Evolutionary conservation across 1,140 invertebrate species (phyloP).

Genomic region (Megalonaias nervosa): DNA sequence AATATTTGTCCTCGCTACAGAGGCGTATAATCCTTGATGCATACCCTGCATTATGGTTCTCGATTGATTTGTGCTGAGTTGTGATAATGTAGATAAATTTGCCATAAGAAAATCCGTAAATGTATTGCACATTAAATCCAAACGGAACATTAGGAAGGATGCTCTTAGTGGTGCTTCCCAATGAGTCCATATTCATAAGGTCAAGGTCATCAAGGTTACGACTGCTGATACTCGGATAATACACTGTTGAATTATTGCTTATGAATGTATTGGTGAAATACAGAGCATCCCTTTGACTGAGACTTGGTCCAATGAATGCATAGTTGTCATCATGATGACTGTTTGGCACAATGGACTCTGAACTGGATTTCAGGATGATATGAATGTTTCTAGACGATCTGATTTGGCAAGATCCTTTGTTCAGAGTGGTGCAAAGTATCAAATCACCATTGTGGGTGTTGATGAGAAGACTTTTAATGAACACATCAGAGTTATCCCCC

Average conservation of each 20-base stretch:
- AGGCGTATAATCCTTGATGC: constrained; percentile 92
- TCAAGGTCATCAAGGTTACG: constrained; percentile 92
- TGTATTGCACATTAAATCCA: constrained; percentile 83
- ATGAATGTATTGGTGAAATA: no score
- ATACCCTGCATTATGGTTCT: constrained; percentile 76
- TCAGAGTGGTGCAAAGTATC: constrained; percentile 20
- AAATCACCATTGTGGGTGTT: constrained; percentile 15
- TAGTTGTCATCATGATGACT: no score
- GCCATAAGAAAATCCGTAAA: constrained; percentile 95
- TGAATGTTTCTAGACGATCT: constrained; percentile 4
- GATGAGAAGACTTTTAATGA: constrained; percentile 18
- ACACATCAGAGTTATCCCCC: background rate
- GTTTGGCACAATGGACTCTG: constrained; percentile 11
- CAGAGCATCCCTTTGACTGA: no score
- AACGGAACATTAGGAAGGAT: constrained; percentile 34
- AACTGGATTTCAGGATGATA: constrained; percentile 13
- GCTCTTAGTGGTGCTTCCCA: constrained; percentile 49
- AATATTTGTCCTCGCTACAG: constrained; percentile 96
- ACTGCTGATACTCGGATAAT: constrained; percentile 88
- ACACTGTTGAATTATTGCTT: no score
- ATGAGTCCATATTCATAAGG: constrained; percentile 85
- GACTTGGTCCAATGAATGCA: no score
- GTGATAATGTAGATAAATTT: constrained; percentile 98
- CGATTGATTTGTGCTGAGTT: constrained; percentile 84
- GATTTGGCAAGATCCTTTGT: constrained; percentile 11